These are phyloP conservation scores for Siniperca obscura DNA, from an alignment of 2,797 vertebrate species.

Conservation along the genomic window DNA sequence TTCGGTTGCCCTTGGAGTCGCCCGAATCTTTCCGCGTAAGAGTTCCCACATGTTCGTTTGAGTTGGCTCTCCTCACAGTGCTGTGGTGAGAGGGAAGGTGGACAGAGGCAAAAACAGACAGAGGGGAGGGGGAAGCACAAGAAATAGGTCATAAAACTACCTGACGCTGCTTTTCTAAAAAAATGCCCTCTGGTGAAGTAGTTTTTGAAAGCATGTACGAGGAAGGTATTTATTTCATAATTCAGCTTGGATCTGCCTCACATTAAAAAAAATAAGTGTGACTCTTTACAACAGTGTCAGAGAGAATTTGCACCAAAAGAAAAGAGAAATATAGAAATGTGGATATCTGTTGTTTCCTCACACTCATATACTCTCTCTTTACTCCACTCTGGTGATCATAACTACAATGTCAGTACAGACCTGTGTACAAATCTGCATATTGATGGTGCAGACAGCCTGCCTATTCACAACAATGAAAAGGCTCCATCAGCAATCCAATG, in stretches of 20 bases:
- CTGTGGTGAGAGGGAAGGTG: conserved; percentile 68
- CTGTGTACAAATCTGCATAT: conserved; percentile 60
- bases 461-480: conserved; percentile 83
- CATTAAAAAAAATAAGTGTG: not conserved
- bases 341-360: conserved; percentile 8
- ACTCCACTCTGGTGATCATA: not conserved
- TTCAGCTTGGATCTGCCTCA: not conserved
- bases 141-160: conserved; percentile 47
- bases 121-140: conserved; percentile 12
- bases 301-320: conserved; percentile 1
- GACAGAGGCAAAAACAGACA: conserved; percentile 18
- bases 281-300: not conserved
- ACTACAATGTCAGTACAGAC: conserved; percentile 26
- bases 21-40: conserved; percentile 91
- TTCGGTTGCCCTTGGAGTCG: conserved; percentile 91
- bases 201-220: not conserved
- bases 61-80: conserved; percentile 95
- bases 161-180: conserved; percentile 48
- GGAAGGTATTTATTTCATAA: conserved; percentile 20
- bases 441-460: conserved; percentile 60
- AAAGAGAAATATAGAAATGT: not conserved
- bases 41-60: conserved; percentile 93
- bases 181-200: conserved; percentile 8
- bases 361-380: conserved; percentile 11
- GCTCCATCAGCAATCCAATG: conserved; percentile 82